Base-by-base conservation (phyloP, 2,113 vertebrate species). In the Noturus placidus region DNA sequence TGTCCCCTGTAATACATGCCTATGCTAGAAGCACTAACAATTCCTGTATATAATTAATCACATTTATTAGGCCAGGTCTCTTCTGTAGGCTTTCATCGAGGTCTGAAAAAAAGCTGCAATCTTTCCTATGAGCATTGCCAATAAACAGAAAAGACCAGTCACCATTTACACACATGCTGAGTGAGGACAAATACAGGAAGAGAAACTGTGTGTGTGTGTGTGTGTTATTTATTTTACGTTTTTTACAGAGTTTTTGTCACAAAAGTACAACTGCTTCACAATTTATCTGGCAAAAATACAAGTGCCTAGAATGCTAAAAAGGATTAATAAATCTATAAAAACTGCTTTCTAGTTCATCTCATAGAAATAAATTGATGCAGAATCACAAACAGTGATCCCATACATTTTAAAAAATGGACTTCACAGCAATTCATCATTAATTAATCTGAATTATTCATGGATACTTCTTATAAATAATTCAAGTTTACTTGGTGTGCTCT, bases 31-130 rank as follows among this genome's bases (percentile, higher is more conserved):
- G 70, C 77, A 84, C 88, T 92, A 91, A 81, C 57, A 69, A 91
- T 90, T 85, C 79, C 82, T 88, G 84, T 82, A 61, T 74, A 89
- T 91, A 92, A 92, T 91, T 84, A 89, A 67, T 67, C 69, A 30
- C 78, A 91, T 90, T 90, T 84, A 76, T 80, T 82, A 90, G 69
- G 13, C 84, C 25, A n/a, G 42, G 52, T 50, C 35, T 79, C 42
- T 77, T 77, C 25, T 52, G 42, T 15, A 52, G 42, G 1, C 42
- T 14, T 50, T 50, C 22, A n/a, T 52, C 38, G 27, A 42, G 42
- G 72, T 27, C 20, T 27, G 78, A 90, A 86, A 90, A 84, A 91
- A 65, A 89, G 63, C 78, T 74, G 84, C 59, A 86, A 10, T 87
- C 57, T 83, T 61, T 79, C 30, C 69, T 25, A 74, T 22, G 35